Conservation (phyloP, 2,113 vertebrate species). For the Geococcyx californianus region DNA sequence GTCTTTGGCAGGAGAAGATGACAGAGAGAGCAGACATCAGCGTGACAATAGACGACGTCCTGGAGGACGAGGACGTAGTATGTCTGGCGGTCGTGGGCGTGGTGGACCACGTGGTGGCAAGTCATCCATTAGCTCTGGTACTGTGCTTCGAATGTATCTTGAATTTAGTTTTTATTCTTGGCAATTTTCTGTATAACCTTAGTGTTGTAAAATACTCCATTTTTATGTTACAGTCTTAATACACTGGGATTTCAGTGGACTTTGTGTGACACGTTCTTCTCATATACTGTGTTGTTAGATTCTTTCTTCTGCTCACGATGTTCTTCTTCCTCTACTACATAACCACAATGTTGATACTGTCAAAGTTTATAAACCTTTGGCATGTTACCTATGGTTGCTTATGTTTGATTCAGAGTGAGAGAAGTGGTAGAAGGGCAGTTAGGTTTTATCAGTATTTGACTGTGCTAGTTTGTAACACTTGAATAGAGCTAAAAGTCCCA, state of each 20-base stretch:
- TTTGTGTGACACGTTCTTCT: background rate
- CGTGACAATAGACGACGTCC: slow-evolving; percentile 89
- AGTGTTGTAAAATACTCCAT: background rate
- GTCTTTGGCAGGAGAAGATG: slow-evolving; percentile 93
- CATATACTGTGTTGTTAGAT: accelerated
- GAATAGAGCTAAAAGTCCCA: background rate
- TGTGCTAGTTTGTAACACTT: background rate
- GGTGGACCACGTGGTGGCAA: slow-evolving; percentile 87
- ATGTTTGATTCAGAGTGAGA: background rate
- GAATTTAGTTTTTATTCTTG: background rate
- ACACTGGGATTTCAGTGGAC: background rate
- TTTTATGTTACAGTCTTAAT: background rate
- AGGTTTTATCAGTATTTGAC: background rate
- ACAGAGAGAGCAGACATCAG: slow-evolving; percentile 83
- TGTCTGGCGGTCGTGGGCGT: slow-evolving; percentile 85
- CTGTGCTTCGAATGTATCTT: background rate
- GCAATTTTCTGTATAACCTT: background rate
- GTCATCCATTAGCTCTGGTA: slow-evolving; percentile 92
- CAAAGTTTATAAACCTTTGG: background rate
- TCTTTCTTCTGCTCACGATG: background rate
- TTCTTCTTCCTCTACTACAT: background rate
- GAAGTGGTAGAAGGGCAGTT: background rate
- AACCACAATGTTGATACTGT: background rate
- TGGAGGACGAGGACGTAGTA: slow-evolving; percentile 84
- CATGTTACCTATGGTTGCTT: background rate